Base-by-base conservation (phyloP, 2,888 invertebrate genomes). In the Monopis laevigella region DNA sequence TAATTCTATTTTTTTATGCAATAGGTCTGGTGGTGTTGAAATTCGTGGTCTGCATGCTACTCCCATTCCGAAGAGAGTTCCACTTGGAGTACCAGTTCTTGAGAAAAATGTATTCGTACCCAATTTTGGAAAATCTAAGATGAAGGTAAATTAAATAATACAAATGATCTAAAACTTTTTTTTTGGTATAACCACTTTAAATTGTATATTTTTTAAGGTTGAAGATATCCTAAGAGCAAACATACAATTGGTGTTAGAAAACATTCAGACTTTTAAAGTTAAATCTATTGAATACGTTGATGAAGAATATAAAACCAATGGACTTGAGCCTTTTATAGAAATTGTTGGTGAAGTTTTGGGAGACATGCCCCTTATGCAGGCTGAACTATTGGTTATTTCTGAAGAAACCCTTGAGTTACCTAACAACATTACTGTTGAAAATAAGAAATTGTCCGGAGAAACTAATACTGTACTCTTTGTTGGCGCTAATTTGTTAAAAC, bases 21-120 rank as follows among this genome's bases (percentile, higher is more conserved):
- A 77, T 46, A 83, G 86, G 47, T 84, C 88, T 42, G 92, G 92
- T 34, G 92, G 91, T 44, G 87, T 93, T 1, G 89, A 90, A 66
- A 74, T 94, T 4, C 83, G 86, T 40, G 93, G 92, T 2, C 71
- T 94, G 0, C 86, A 88, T 49, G 91, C 91, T 0, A 89, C 87
- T 43, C 84, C 89, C 0, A 92, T 94, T 28, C 84, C 89, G 1
- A 82, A 87, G 48, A 84, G 85, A 34, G 75, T 86, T 45, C 86
- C 86, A 12, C 84, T 89, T 17, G 87, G 87, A 8, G 80, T 87
- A n/a, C 92, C 93, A 2, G 86, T 91, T 0, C 65, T 93, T 14
- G 93, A 94, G 62, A 86, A 85, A 59, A 89, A 89, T 57, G 74
- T 82, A 45, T 93, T 93, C 56, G 59, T 92, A 6, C 84, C 92